phyloP scores from a whole-genome alignment of 2,888 invertebrate species.

The Drosophila nigritarsus region DNA sequence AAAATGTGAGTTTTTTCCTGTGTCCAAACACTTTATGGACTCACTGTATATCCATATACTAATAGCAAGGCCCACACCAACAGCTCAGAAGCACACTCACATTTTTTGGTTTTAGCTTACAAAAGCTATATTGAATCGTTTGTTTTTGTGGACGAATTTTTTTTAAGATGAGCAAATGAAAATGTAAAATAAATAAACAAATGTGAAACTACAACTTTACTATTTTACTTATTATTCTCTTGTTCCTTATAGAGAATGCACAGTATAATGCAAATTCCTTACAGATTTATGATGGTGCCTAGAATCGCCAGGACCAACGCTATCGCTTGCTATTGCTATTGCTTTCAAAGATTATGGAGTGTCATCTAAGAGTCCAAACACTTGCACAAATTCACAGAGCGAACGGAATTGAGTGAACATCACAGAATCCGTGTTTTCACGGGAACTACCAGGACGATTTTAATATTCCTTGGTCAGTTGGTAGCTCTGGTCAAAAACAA shows the following conservation, averaged over 20 bases:
- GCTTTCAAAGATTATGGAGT: not conserved
- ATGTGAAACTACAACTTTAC: slow-evolving; percentile 64
- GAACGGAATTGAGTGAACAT: not conserved
- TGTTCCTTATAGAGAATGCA: not conserved
- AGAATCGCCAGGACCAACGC: no score
- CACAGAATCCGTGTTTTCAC: not conserved
- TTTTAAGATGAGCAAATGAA: slow-evolving; percentile 52
- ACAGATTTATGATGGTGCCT: not conserved
- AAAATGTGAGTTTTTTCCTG: no score
- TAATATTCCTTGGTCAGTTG: not conserved
- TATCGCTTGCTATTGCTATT: not conserved
- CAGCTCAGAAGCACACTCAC: slow-evolving; percentile 7
- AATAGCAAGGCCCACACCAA: not conserved
- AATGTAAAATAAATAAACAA: slow-evolving; percentile 35
- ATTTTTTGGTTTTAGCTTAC: slow-evolving; percentile 27
- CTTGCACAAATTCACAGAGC: not conserved
- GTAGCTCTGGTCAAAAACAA: not conserved
- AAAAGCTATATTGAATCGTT: slow-evolving; percentile 35
- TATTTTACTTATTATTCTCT: not conserved
- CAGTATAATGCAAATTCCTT: no score
- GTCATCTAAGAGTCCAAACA: not conserved
- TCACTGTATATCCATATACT: not conserved
- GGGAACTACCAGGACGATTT: not conserved
- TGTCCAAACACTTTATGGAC: no score
- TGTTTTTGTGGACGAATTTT: slow-evolving; percentile 57